Percentiles rank a stretch among this genome's conserved stretches.
These are phyloP conservation scores for Gymnocephalus cernua DNA, from an alignment of 2,113 vertebrate genomes.

Conservation along the genomic window DNA sequence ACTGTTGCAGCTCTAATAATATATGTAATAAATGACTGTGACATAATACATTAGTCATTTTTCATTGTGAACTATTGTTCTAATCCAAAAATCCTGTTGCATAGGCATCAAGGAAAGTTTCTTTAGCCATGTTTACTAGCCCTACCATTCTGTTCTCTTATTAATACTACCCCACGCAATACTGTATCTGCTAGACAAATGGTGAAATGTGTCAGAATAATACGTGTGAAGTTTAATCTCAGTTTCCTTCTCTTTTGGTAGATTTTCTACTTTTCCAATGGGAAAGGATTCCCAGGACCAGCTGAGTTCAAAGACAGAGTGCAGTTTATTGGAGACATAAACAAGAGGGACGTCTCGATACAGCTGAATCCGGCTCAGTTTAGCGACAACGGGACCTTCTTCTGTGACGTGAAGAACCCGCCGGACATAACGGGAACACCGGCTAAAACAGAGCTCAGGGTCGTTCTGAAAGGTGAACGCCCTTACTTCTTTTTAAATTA, in stretches of 20 bases:
- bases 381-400: constrained; percentile 93
- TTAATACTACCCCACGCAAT: too few relatives aligned
- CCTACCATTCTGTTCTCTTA: too few relatives aligned
- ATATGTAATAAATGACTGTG: too few relatives aligned
- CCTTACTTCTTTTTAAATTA: neutral
- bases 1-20: too few relatives aligned
- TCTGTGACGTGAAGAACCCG: constrained; percentile 93
- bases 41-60: too few relatives aligned
- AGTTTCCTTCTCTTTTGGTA: constrained; percentile 50
- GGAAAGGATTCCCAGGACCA: constrained; percentile 79
- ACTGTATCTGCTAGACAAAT: too few relatives aligned
- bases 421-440: constrained; percentile 88
- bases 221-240: neutral
- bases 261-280: constrained; percentile 89
- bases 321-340: constrained; percentile 92
- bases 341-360: constrained; percentile 94
- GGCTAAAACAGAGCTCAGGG: constrained; percentile 87
- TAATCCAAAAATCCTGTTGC: too few relatives aligned
- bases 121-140: too few relatives aligned
- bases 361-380: constrained; percentile 90
- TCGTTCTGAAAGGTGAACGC: constrained; percentile 92
- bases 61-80: too few relatives aligned
- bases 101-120: too few relatives aligned
- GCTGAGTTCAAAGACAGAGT: constrained; percentile 88
- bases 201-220: neutral